These are phyloP conservation scores for Choristoneura fumiferana DNA, from an alignment of 1,140 invertebrate species.

Conservation along the genomic window DNA sequence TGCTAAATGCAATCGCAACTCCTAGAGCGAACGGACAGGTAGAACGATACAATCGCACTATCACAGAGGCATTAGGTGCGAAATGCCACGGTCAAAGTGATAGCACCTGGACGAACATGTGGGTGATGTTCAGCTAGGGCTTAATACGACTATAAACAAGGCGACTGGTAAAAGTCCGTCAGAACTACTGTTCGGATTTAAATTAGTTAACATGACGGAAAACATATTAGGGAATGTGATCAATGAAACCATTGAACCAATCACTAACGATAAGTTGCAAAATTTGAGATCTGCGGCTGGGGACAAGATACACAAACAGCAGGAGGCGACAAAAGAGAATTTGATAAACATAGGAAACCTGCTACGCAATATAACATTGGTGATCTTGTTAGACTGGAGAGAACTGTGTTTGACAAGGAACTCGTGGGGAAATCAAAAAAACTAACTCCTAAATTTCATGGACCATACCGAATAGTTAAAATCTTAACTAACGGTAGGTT, in stretches of 20 bases:
- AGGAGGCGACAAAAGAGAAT: conserved; percentile 21
- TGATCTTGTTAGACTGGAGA: conserved; percentile 31
- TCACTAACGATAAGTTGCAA: background rate
- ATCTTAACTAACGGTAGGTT: conserved; percentile 8
- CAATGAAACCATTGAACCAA: conserved; percentile 2
- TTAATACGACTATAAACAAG: conserved; percentile 40
- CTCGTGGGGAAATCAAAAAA: conserved; percentile 10
- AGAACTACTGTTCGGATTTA: conserved; percentile 38
- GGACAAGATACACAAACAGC: conserved; percentile 18
- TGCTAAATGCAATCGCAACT: conserved; percentile 35
- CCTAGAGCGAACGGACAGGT: conserved; percentile 35
- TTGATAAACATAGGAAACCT: conserved; percentile 27
- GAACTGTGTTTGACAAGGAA: conserved; percentile 18
- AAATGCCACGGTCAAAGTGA: conserved; percentile 31
- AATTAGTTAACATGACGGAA: conserved; percentile 21
- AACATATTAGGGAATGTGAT: conserved; percentile 26
- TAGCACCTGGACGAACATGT: conserved; percentile 35
- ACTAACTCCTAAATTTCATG: conserved; percentile 7
- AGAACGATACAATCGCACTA: background rate
- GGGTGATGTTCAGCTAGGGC: conserved; percentile 33
- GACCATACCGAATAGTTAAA: conserved; percentile 12
- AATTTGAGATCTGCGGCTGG: conserved; percentile 8
- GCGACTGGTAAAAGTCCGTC: conserved; percentile 36
- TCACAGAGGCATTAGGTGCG: conserved; percentile 25
- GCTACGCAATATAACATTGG: conserved; percentile 22